phyloP scores from a whole-genome alignment of 2,797 vertebrate species.

The Manis crassicaudata region DNA sequence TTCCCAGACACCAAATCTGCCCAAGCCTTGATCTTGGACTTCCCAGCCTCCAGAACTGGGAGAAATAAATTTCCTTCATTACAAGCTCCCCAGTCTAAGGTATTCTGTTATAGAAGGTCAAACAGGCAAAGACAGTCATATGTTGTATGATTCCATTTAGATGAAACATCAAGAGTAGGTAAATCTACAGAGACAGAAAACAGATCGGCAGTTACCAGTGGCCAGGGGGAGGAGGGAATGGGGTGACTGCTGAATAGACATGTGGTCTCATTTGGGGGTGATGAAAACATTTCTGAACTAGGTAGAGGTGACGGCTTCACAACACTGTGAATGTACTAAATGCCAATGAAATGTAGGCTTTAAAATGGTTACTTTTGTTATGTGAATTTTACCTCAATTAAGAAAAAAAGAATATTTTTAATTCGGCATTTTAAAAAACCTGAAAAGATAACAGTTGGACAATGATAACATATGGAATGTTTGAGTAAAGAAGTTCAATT shows the following conservation, averaged over 20 bases:
- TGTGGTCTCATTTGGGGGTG: background rate
- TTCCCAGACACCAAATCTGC: background rate
- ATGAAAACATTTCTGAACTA: background rate
- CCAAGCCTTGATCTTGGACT: background rate
- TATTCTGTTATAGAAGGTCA: background rate
- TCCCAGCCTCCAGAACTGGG: background rate
- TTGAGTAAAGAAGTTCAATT: background rate
- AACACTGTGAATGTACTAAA: background rate
- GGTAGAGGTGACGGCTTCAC: background rate
- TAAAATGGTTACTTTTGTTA: conserved; percentile 9
- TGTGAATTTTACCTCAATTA: conserved; percentile 29
- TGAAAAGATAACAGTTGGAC: conserved; percentile 7
- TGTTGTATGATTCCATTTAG: background rate
- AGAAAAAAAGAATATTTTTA: conserved; percentile 22
- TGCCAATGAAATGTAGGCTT: background rate
- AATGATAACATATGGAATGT: background rate
- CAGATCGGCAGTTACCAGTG: background rate
- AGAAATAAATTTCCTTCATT: background rate
- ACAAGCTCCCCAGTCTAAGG: background rate
- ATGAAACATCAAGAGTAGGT: background rate
- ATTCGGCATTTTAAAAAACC: background rate
- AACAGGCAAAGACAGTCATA: background rate
- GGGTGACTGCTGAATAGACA: background rate
- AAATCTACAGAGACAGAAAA: background rate
- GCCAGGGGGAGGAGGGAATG: background rate